phyloP scores from a whole-genome alignment of 2,113 vertebrate species.

The Benitochromis conjunctus region DNA sequence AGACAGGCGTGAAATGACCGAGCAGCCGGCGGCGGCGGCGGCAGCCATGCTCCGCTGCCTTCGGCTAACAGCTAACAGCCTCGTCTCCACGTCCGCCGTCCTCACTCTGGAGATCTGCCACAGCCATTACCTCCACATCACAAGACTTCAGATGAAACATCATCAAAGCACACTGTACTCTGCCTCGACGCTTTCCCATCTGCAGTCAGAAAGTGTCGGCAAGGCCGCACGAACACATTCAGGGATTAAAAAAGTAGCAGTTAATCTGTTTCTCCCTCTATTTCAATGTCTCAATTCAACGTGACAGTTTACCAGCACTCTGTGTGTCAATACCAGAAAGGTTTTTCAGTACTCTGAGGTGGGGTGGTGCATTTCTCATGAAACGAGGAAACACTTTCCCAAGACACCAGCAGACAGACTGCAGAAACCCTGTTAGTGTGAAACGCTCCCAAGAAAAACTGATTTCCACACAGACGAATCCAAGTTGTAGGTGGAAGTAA shows the following conservation, averaged over 20 bases:
- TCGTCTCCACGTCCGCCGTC: background rate
- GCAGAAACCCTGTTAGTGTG: background rate
- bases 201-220: background rate
- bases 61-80: constrained; percentile 14
- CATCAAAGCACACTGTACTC: background rate
- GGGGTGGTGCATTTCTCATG: background rate
- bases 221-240: background rate
- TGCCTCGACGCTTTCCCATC: background rate
- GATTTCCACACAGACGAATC: background rate
- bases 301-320: background rate
- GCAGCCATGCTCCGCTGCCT: constrained; percentile 17
- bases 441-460: background rate
- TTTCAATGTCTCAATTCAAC: background rate
- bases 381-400: background rate
- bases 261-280: background rate
- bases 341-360: background rate
- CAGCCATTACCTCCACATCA: constrained; percentile 13
- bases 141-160: background rate
- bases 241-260: background rate
- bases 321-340: background rate
- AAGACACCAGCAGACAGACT: background rate
- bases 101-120: background rate
- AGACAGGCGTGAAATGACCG: constrained; percentile 46
- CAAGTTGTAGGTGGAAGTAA: background rate
- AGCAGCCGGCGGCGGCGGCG: background rate